Evolutionary conservation across 2,113 vertebrate genomes (phyloP).

Genomic region (Tyrannus savana): DNA sequence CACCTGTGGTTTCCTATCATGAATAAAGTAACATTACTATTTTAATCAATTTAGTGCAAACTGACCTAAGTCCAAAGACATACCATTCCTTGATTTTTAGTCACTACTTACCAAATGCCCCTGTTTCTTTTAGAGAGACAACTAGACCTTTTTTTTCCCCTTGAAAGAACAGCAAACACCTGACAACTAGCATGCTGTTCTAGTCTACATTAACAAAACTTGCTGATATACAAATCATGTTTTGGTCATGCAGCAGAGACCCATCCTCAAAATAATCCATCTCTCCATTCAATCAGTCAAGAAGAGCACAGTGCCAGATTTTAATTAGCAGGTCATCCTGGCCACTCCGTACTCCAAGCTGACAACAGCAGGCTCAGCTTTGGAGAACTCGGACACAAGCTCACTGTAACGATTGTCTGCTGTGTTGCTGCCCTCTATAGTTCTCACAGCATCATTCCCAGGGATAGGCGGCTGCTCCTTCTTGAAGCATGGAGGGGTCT

Average conservation of each 20-base stretch:
- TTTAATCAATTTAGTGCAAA: conserved; percentile 57
- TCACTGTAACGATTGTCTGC: conserved; percentile 88
- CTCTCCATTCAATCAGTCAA: background rate
- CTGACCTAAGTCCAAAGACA: conserved; percentile 8
- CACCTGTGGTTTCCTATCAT: conserved; percentile 46
- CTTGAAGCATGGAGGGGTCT: conserved; percentile 80
- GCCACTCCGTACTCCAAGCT: conserved; percentile 94
- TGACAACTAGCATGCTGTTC: conserved; percentile 42
- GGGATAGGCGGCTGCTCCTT: conserved; percentile 76
- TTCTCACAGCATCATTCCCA: conserved; percentile 78
- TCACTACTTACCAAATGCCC: conserved; percentile 24
- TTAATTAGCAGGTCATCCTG: conserved; percentile 90
- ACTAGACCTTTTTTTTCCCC: background rate
- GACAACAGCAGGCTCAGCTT: conserved; percentile 88
- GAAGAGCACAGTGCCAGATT: background rate
- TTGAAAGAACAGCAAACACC: conserved; percentile 53
- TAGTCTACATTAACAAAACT: conserved; percentile 24
- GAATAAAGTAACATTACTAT: conserved; percentile 31
- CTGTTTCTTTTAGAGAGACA: conserved; percentile 21
- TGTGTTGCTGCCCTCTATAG: conserved; percentile 92
- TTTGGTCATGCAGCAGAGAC: conserved; percentile 35
- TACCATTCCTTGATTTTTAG: conserved; percentile 16
- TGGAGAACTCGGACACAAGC: conserved; percentile 83
- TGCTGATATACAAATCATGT: conserved; percentile 8
- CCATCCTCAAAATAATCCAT: background rate